A percentile compares a stretch with the other conserved stretches of the same genome.
Conservation (phyloP, 2,113 vertebrate species). For the Tiliqua scincoides region DNA sequence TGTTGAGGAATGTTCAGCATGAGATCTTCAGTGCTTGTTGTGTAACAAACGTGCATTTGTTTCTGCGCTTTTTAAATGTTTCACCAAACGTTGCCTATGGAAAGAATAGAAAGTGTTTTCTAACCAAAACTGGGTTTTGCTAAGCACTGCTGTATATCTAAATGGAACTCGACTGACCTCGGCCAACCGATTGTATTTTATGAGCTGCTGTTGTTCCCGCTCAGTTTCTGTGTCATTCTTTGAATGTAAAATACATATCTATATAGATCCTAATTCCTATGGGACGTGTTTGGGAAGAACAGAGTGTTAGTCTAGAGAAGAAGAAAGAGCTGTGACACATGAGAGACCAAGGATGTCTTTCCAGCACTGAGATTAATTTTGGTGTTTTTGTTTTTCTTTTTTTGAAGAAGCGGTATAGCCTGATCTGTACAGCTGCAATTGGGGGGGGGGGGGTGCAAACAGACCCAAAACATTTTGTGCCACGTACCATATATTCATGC, state of each 20-base stretch:
- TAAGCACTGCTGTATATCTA: not conserved
- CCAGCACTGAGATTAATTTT: not conserved
- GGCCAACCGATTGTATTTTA: not conserved
- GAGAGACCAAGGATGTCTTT: not conserved
- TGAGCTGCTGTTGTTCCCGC: no score
- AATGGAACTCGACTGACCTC: not conserved
- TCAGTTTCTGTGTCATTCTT: not conserved
- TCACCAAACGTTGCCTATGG: not conserved
- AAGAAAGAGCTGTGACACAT: not conserved
- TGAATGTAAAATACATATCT: not conserved
- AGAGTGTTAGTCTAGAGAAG: not conserved
- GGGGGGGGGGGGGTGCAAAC: not conserved
- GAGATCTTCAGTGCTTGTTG: not conserved
- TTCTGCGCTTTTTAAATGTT: not conserved
- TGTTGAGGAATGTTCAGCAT: not conserved
- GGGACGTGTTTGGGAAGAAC: not conserved
- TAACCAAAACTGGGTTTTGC: no score
- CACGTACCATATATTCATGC: not conserved
- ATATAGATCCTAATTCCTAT: conserved; percentile 1
- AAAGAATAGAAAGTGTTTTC: not conserved
- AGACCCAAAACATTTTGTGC: not conserved
- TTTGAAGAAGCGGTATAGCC: not conserved
- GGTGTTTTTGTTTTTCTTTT: not conserved
- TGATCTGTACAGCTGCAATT: not conserved
- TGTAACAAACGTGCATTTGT: not conserved